Evolutionary conservation across 2,888 invertebrate species (phyloP), one percentile per base, ranked within the genome.

Genomic region (Amiota communis): DNA sequence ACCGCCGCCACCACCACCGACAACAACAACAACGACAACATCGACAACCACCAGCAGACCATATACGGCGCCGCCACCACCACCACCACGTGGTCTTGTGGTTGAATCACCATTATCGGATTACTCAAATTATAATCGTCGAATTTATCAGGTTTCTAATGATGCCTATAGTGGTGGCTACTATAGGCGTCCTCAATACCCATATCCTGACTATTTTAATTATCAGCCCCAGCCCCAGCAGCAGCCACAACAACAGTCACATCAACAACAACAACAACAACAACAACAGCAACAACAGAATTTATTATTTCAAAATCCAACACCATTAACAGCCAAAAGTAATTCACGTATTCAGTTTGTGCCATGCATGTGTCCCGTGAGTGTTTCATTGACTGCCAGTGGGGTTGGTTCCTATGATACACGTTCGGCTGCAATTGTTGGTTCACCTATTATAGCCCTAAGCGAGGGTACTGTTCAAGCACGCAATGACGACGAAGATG

Each of bases 341-440:
- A 81, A 79, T 1, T 36, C 68, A 10, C 83, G 83, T 64, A 81
- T 83, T 8, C 87, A 88, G 72, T 88, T 88, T 65, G 88, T 89
- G 61, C 88, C 89, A 56, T 89, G 88, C 77, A 88, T 88, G 88
- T 88, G 88, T 72, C 89, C 88, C 0, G 78, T 89, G 4, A 88
- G 81, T 71, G 79, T 89, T 57, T 82, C 83, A 9, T 72, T 76
- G 23, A 63, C 80, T 48, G 74, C 74, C 8, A 64, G 48, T 23
- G 11, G 9, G 57, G 1, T 10, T 15, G 59, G 53, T n/a, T 51
- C 36, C 8, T 36, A 36, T 36, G 36, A 36, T 36, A 8, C 59
- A 2, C 67, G 64, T 8, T 36, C 71, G 8, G 2, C 13, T 47
- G 63, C 36, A 36, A 10, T 69, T 70, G 69, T 36, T 56, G 57